These are phyloP conservation scores for Pyrgilauda ruficollis DNA, from an alignment of 2,113 vertebrate species.

Conservation along the genomic window DNA sequence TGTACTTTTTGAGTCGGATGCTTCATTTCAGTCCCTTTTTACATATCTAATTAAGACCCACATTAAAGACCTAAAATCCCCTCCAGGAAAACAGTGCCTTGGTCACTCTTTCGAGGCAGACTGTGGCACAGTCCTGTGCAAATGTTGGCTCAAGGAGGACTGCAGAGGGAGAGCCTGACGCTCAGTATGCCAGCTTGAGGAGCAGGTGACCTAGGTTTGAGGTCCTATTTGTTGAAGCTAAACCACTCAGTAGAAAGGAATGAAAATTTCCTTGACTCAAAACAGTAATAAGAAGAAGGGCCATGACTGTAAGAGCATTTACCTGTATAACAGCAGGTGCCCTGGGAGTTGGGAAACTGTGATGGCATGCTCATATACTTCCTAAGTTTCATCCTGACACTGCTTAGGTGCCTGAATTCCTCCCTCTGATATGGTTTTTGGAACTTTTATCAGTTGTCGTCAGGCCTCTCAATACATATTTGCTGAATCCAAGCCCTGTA, in stretches of 20 bases:
- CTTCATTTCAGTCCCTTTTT: not conserved
- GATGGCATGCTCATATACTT: not conserved
- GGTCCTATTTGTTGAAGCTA: not conserved
- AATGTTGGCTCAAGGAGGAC: not conserved
- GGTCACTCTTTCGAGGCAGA: not conserved
- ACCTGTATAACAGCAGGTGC: not conserved
- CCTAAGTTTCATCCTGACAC: not conserved
- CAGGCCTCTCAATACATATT: not conserved
- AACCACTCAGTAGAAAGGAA: not conserved
- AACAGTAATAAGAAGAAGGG: not conserved
- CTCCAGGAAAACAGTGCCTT: not conserved
- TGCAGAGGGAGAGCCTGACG: not conserved
- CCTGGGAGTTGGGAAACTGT: not conserved
- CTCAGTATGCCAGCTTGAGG: not conserved
- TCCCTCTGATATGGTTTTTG: not conserved
- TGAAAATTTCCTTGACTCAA: not conserved
- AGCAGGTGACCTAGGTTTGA: not conserved
- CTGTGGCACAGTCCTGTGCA: not conserved
- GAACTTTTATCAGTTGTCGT: not conserved
- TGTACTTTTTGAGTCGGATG: not conserved
- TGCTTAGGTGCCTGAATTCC: not conserved
- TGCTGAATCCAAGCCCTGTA: not conserved
- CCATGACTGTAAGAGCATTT: not conserved
- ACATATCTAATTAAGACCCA: not conserved
- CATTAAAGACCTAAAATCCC: not conserved